These are phyloP conservation scores for Drosophila tristis DNA, from an alignment of 1,140 invertebrate genomes.

Conservation along the genomic window DNA sequence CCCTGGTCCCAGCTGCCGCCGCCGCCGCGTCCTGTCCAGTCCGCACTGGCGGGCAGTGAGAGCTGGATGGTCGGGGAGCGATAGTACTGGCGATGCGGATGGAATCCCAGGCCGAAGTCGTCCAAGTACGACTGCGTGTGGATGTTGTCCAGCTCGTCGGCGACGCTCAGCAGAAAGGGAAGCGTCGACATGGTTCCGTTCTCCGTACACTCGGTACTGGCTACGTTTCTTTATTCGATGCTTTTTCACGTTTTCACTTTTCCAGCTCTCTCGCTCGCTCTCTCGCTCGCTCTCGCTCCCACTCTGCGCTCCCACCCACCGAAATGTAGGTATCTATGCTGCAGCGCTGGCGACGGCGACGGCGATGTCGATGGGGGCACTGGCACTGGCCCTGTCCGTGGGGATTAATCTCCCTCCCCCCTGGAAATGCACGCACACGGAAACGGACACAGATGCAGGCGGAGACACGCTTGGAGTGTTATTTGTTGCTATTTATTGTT, in stretches of 20 bases:
- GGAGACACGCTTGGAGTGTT: neutral
- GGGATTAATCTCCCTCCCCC: constrained; percentile 34
- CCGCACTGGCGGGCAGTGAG: constrained; percentile 77
- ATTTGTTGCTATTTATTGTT: constrained; percentile 44
- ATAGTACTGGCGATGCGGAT: constrained; percentile 82
- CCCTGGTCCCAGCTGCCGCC: constrained; percentile 38
- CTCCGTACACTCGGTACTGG: neutral
- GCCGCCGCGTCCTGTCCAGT: constrained; percentile 66
- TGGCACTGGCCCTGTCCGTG: constrained; percentile 3
- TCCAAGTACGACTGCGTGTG: constrained; percentile 81
- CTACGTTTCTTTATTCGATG: too few relatives aligned
- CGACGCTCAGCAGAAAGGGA: constrained; percentile 79
- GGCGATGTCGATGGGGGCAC: constrained; percentile 4
- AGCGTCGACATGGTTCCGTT: constrained; percentile 77
- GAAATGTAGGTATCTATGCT: constrained; percentile 66
- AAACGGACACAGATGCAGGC: constrained; percentile 13
- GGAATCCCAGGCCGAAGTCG: constrained; percentile 81
- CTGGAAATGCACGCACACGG: neutral
- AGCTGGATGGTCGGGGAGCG: constrained; percentile 79
- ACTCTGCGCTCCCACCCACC: constrained; percentile 13
- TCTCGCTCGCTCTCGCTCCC: constrained; percentile 8
- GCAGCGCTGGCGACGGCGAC: constrained; percentile 9
- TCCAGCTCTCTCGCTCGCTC: constrained; percentile 16
- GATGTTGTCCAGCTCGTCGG: constrained; percentile 83
- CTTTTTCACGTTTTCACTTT: constrained; percentile 58